phyloP scores from a whole-genome alignment of 2,113 vertebrate genomes.

The Hemiprocne comata region DNA sequence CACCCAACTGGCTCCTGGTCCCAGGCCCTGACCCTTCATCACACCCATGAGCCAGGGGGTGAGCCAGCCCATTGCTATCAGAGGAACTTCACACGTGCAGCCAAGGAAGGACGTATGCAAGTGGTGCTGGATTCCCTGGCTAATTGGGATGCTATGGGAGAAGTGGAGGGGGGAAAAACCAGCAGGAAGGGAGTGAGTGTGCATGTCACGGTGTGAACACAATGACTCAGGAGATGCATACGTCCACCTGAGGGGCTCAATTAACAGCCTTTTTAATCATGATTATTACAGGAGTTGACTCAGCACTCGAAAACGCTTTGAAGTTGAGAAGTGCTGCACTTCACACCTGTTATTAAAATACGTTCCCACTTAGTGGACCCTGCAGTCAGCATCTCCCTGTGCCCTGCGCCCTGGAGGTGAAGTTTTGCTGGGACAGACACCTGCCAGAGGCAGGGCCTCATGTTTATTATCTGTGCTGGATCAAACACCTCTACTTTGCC shows the following conservation, averaged over 20 bases:
- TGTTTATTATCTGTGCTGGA: conserved; percentile 40
- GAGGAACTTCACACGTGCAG: conserved; percentile 11
- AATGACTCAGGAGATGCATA: conserved; percentile 45
- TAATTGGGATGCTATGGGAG: conserved; percentile 25
- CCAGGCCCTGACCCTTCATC: neutral
- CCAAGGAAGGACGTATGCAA: neutral
- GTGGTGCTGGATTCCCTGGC: neutral
- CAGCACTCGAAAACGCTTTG: conserved; percentile 24
- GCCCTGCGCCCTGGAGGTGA: neutral
- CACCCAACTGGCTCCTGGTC: neutral
- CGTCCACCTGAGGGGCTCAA: conserved; percentile 39
- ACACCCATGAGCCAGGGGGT: neutral
- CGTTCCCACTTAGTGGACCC: conserved; percentile 52
- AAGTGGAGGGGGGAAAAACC: conserved; percentile 23
- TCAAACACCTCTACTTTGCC: conserved; percentile 41
- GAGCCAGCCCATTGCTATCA: conserved; percentile 34
- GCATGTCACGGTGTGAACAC: neutral
- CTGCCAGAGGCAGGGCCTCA: neutral
- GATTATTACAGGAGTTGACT: conserved; percentile 42
- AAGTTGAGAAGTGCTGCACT: neutral
- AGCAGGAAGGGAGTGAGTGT: conserved; percentile 42
- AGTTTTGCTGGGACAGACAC: conserved; percentile 30
- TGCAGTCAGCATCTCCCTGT: conserved; percentile 25
- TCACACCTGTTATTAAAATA: conserved; percentile 50
- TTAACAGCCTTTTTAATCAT: conserved; percentile 43